Base-by-base conservation (phyloP, 2,888 invertebrate species). In the Clanis bilineata region DNA sequence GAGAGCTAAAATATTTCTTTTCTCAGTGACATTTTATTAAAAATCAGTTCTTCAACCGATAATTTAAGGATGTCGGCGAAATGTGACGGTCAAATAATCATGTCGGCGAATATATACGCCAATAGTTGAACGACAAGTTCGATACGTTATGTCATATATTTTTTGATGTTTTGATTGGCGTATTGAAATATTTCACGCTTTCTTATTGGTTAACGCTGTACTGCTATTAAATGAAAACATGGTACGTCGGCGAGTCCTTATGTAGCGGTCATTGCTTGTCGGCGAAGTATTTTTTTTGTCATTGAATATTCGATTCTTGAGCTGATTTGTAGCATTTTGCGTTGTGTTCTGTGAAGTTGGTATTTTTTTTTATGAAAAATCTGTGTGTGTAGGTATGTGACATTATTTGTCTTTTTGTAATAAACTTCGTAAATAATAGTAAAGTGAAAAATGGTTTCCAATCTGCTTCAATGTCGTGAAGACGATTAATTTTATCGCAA, bases 341-440 rank as follows among this genome's bases (percentile, higher is more conserved):
- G 80, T 78, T 83, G 79, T 77, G 73, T 83, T 84, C 73, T 75
- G 72, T 74, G 74, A 79, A 77, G 74, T 77, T 74, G 66, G 76
- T 70, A 73, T 76, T 74, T 78, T 76, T 74, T 74, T 76, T 76
- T 85, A 85, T 87, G 81, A 83, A 80, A 76, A 73, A 74, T 73
- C 84, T 86, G 41, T 51, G 47, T 86, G 85, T 86, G 85, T 85
- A 86, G 84, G 91, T 90, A 78, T 86, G 92, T 90, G 81, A 70
- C 81, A 76, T 76, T 74, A 69, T 67, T 67, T 65, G 65, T 60
- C 61, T 61, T 56, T 51, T 51, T 62, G 56, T 22, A 54, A 58
- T 18, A 47, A 55, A 64, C 12, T 44, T 61, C 41, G 58, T 44
- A 47, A 39, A 41, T 7, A 51, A 28, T 15, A 47, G 5, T 18